These are phyloP conservation scores for Enteromius viviparus DNA, from an alignment of 2,797 vertebrate species.

Conservation along the genomic window DNA sequence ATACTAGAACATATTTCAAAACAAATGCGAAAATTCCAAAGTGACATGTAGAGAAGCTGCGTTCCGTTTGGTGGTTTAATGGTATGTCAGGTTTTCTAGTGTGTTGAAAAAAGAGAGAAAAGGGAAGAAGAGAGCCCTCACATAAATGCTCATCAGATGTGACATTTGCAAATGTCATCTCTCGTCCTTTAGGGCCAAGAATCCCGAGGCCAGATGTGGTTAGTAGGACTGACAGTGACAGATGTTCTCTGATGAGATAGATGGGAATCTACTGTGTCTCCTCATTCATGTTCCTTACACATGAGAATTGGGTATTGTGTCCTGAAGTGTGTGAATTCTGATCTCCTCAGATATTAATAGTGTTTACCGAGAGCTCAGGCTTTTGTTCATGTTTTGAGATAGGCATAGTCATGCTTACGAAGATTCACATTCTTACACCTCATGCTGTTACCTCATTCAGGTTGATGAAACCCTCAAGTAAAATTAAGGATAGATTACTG, in stretches of 20 bases:
- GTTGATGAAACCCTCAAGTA: conserved; percentile 31
- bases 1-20: conserved; percentile 16
- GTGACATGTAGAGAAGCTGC: conserved; percentile 38
- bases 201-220: conserved; percentile 21
- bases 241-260: conserved; percentile 48
- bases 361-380: conserved; percentile 47
- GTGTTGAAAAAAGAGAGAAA: conserved; percentile 31
- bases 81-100: conserved; percentile 37
- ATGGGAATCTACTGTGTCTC: conserved; percentile 22
- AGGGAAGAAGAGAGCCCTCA: neutral
- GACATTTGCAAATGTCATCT: conserved; percentile 50
- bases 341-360: conserved; percentile 28
- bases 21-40: conserved; percentile 36
- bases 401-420: conserved; percentile 26
- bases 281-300: conserved; percentile 26
- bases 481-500: conserved; percentile 30
- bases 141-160: conserved; percentile 43
- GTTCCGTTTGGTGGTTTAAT: conserved; percentile 37
- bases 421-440: conserved; percentile 21
- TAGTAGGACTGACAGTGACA: conserved; percentile 38
- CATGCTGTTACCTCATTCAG: conserved; percentile 45
- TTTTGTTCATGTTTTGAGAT: conserved; percentile 37
- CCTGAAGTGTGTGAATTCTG: conserved; percentile 34
- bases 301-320: conserved; percentile 38
- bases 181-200: conserved; percentile 23